Base-by-base conservation (phyloP, 2,797 vertebrate genomes). In the Characodon lateralis region DNA sequence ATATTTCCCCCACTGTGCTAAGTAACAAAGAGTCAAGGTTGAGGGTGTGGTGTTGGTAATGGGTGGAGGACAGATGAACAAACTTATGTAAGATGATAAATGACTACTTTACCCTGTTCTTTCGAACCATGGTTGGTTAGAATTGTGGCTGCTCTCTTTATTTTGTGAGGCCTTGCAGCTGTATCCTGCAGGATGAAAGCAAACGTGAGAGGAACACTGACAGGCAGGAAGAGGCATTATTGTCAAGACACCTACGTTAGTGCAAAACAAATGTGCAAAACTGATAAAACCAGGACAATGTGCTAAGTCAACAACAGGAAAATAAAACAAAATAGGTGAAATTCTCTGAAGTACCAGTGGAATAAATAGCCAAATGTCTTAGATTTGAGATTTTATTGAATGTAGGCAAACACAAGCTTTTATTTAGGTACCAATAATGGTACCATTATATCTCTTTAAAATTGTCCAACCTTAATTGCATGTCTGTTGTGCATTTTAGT, bases 91-190 rank as follows among this genome's bases (percentile, higher is more conserved):
- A 83, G 14, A 58, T 0, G 50, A 65, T 31, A 63, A 55, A 56
- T 43, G 26, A n/a, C 74, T 76, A 77, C 6, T 71, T 90, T 83
- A 95, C 95, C 92, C 82, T 88, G 79, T 53, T 93, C 91, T 63
- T 93, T 94, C 66, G 88, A 85, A 73, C 96, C 92, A 78, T 84
- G 90, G 77, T 76, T 87, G 90, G 89, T 91, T 76, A 92, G 91
- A 76, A 94, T 89, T 70, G 95, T 95, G 0, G 93, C 89, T 24
- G 89, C 94, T 92, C 96, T 95, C 91, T 93, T 95, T 77, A 99
- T 93, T 56, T 93, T 90, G 77, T 99, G 98, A 72, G 97, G 97
- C 81, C 97, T 94, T 56, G 97, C 96, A 88, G 95, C 94, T 89
- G 94, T 95, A 88, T 96, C 96, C 98, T 99, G 93, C 68, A 86